Evolutionary conservation across 2,797 vertebrate genomes (phyloP), one percentile per base, ranked within the genome.

Genomic region (Anguilla marmorata): DNA sequence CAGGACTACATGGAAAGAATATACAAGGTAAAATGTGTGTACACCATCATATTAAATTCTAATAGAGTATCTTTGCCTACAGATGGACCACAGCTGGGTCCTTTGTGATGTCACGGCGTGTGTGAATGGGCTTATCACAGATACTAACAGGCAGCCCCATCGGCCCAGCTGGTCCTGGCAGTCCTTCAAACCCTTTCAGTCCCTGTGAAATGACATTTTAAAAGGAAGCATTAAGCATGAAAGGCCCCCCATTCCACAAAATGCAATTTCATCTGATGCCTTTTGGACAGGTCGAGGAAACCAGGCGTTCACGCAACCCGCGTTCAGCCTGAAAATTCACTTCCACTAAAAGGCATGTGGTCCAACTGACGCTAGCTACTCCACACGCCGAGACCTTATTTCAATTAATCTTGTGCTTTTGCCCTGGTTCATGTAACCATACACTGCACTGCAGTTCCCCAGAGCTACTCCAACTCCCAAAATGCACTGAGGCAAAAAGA

Each of bases 151-250:
- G 97, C 9, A 92, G 85, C 0, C 98, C 98, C 0, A 88, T 95
- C 0, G 41, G 91, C 33, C 98, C 98, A 50, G 93, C 90, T 48
- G 93, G 87, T 74, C 98, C 97, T 0, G 95, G 93, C 5, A 91
- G 91, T 85, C 98, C 98, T 0, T 92, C 93, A 90, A 96, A 96
- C 48, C 98, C 98, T 94, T 97, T 97, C n/a, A 94, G 95, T 30
- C 98, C 98, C 98, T 98, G 90, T 74, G n/a, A 82, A 66, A 56
- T 45, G 14, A 79, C 48, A 4, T 88, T 66, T 50, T 27, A 91
- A 60, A 91, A 56, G 37, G 84, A 85, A 14, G n/a, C 91, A 1
- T 69, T 88, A 60, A 12, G 86, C 54, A 89, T 12, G 19, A 58
- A 54, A 90, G 86, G 41, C 37, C 1, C 66, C 27, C 37, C 14